Base-by-base conservation (phyloP, 2,797 vertebrate species). In the Rhabdophis nuchalis region DNA sequence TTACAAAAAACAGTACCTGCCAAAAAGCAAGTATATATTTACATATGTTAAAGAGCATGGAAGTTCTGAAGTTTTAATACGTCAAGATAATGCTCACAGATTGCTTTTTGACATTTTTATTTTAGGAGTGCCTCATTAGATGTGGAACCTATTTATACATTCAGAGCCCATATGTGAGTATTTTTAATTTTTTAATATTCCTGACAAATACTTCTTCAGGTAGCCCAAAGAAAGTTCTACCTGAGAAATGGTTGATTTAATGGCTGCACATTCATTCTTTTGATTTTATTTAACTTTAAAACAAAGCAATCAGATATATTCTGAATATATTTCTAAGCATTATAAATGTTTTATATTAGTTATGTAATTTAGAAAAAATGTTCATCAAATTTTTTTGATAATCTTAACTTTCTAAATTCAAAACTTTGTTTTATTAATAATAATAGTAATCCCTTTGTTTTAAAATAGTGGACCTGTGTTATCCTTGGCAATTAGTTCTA, bases 61-160 rank as follows among this genome's bases (percentile, higher is more conserved):
- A 89, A 13, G 32, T 91, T 90, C 7, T 93, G 41, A 5, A 27
- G 54, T 0, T 54, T 61, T 54, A 68, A 60, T 46, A 14, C 1
- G 56, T 92, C n/a, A 1, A 82, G 27, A 53, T 16, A 18, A 32
- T 93, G 41, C 93, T 92, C 29, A 25, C 0, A 32, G 90, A n/a
- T 92, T 89, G 89, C 18, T 77, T 53, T 92, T 93, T 54, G 53
- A 68, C 23, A 92, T 94, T 56, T 54, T 89, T 95, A 72, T 97
- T 98, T 86, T 95, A 99, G 99, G 99, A 99, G 99, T 99, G 98
- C 99, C 98, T 99, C 99, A 94, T 98, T 99, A 96, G 99, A 99
- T 95, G 99, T 99, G 98, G 99, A 99, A 95, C 99, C 99, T 57
- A 98, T 99, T 97, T 99, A 99, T 97, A 99, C 99, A 3, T 99